Conservation (phyloP, 2,888 invertebrate species). For the Philopedon plagiatum region DNA sequence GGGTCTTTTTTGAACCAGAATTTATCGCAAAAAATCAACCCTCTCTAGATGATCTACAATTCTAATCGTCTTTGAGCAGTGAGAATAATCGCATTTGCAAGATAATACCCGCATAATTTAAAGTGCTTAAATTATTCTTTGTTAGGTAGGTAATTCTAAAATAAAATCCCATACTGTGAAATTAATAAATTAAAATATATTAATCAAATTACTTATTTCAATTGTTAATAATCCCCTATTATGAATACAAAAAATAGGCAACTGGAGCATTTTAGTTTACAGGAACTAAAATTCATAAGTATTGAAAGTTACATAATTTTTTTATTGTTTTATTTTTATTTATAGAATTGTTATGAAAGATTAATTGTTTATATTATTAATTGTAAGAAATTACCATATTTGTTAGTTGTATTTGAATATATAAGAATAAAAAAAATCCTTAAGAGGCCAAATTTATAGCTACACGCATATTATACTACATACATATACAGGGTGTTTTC, state of each 20-base stretch:
- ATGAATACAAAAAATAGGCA: not conserved
- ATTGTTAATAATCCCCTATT: no score
- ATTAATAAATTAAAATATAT: conserved; percentile 64
- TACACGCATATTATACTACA: no score
- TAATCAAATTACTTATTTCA: conserved; percentile 7
- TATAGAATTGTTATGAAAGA: no score
- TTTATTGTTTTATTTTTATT: no score
- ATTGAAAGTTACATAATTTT: no score
- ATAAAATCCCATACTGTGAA: conserved; percentile 58
- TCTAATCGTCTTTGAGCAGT: conserved; percentile 44
- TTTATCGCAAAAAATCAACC: conserved; percentile 54
- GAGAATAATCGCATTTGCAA: conserved; percentile 46
- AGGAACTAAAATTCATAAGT: not conserved
- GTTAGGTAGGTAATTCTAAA: conserved; percentile 14
- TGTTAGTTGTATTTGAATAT: no score
- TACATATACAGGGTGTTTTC: no score
- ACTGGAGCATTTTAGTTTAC: not conserved
- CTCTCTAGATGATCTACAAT: conserved; percentile 56
- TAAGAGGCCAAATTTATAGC: no score
- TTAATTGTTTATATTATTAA: no score
- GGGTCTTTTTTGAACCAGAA: conserved; percentile 11
- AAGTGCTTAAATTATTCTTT: conserved; percentile 45
- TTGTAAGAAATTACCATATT: no score
- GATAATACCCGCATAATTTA: conserved; percentile 34
- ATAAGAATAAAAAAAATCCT: no score